These are phyloP conservation scores for Ornithorhynchus anatinus DNA, from an alignment of 2,113 vertebrate species.

Conservation along the genomic window DNA sequence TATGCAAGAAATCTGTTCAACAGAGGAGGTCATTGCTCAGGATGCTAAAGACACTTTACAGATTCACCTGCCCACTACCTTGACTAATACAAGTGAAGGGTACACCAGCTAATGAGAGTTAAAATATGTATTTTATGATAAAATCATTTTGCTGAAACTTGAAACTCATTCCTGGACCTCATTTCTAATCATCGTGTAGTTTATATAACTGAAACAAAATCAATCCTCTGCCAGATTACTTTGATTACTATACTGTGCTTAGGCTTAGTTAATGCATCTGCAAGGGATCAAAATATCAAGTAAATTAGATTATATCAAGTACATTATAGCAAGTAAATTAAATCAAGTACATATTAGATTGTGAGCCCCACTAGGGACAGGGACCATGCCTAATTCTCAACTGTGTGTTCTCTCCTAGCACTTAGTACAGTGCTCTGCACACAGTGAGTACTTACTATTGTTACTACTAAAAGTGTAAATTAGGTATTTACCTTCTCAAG, in stretches of 20 bases:
- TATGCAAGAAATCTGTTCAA: too few species aligned
- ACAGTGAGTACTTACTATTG: too few species aligned
- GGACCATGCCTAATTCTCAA: too few species aligned
- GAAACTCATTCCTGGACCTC: neutral
- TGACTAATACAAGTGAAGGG: neutral
- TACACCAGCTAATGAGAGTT: neutral
- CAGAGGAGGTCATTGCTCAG: constrained; percentile 6
- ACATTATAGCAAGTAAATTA: neutral
- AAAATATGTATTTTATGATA: neutral
- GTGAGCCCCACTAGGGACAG: too few species aligned
- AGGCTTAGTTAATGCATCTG: neutral
- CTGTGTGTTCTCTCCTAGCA: too few species aligned
- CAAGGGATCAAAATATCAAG: neutral
- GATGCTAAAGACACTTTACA: neutral
- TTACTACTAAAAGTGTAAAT: too few species aligned
- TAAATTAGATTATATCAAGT: too few species aligned
- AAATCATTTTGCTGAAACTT: neutral
- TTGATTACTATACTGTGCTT: neutral
- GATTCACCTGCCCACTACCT: neutral
- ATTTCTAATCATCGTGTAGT: neutral
- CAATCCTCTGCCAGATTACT: neutral
- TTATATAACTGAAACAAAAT: neutral
- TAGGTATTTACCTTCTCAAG: too few species aligned
- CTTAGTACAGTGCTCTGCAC: too few species aligned
- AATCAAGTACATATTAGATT: too few species aligned